These are phyloP conservation scores for Chromobotia macracanthus DNA, from an alignment of 2,797 vertebrate genomes.

Conservation along the genomic window DNA sequence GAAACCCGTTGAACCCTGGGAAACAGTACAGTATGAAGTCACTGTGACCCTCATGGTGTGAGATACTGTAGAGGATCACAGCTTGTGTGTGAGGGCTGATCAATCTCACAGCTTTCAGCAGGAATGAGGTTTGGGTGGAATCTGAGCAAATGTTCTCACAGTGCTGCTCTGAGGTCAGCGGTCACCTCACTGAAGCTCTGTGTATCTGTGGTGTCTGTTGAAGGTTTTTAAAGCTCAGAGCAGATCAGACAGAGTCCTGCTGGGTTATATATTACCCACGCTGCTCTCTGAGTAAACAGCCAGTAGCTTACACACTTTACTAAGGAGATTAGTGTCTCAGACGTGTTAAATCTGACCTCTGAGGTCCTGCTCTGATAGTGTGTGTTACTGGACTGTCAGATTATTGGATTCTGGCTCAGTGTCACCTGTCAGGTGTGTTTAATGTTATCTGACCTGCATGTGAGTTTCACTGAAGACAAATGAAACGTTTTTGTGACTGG, in stretches of 20 bases:
- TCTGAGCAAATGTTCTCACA: slow-evolving; percentile 42
- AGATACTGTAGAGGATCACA: not conserved
- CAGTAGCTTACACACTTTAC: slow-evolving; percentile 41
- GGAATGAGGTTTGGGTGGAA: slow-evolving; percentile 42
- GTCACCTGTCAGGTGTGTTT: not conserved
- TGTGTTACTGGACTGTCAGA: not conserved
- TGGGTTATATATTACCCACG: slow-evolving; percentile 57
- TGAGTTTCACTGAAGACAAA: too few species aligned
- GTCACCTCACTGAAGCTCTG: slow-evolving; percentile 63
- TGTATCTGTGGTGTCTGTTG: slow-evolving; percentile 30
- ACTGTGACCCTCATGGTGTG: slow-evolving; percentile 53
- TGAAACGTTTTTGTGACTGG: too few species aligned
- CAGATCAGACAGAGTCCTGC: slow-evolving; percentile 59
- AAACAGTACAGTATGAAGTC: slow-evolving; percentile 19
- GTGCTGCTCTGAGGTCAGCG: not conserved
- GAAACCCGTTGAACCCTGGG: slow-evolving; percentile 53
- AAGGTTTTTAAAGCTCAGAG: slow-evolving; percentile 59
- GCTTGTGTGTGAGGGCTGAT: slow-evolving; percentile 20
- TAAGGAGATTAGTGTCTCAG: slow-evolving; percentile 54
- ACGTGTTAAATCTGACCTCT: not conserved
- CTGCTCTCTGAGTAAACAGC: slow-evolving; percentile 56
- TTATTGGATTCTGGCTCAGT: not conserved
- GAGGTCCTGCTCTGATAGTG: not conserved
- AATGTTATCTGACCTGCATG: too few species aligned
- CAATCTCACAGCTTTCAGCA: slow-evolving; percentile 18